Evolutionary conservation across 2,113 vertebrate species (phyloP).

Genomic region (Rana temporaria): DNA sequence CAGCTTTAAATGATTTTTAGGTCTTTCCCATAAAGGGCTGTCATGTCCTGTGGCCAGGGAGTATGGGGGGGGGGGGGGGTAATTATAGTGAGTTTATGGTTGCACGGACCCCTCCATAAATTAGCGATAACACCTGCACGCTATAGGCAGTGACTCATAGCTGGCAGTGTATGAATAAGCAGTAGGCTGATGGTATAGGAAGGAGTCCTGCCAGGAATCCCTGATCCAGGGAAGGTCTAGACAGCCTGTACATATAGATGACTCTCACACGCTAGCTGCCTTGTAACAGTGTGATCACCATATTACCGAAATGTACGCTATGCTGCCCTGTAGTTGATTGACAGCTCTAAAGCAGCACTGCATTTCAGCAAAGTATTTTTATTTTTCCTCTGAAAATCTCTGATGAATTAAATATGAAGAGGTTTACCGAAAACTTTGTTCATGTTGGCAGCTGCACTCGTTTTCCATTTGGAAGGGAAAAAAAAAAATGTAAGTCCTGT

Average conservation of each 20-base stretch:
- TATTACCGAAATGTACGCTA: no score
- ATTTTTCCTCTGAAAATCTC: neutral
- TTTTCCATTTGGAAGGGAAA: conserved; percentile 1
- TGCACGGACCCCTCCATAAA: neutral
- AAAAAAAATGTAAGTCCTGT: neutral
- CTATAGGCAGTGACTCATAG: conserved; percentile 35
- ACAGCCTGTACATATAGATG: neutral
- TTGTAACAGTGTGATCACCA: no score
- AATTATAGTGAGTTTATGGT: conserved; percentile 7
- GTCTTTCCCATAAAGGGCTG: neutral
- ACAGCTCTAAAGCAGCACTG: neutral
- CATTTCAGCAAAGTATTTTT: neutral
- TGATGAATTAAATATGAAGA: neutral
- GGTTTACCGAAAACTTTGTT: neutral
- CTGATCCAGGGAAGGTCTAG: conserved; percentile 15
- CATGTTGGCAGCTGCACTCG: neutral
- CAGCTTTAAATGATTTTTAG: no score
- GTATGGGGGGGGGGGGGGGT: neutral
- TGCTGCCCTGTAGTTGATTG: neutral
- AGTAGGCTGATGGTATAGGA: conserved; percentile 18
- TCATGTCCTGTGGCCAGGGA: neutral
- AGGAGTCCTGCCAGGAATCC: conserved; percentile 27
- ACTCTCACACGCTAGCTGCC: neutral
- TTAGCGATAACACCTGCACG: conserved; percentile 29
- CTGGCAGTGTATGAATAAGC: conserved; percentile 37